A percentile compares a stretch with the other conserved stretches of the same genome.
These are phyloP conservation scores for Varanus komodoensis DNA, from an alignment of 2,113 vertebrate genomes.

Conservation along the genomic window DNA sequence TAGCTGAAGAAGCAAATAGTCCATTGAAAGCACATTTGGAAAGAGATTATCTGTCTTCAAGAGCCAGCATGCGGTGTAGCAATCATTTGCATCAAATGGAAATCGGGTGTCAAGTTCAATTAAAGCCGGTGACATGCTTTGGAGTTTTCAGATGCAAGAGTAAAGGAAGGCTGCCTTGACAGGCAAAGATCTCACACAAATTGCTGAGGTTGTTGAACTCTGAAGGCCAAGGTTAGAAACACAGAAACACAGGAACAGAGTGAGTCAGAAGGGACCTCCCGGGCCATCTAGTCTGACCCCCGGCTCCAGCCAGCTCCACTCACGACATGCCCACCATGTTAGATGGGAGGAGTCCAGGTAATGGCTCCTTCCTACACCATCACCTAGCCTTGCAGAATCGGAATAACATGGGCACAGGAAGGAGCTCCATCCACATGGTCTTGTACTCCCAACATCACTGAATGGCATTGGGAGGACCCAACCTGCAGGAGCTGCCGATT, in stretches of 20 bases:
- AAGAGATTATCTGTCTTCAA: not conserved
- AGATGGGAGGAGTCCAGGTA: too few species aligned
- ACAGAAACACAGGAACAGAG: too few species aligned
- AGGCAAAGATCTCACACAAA: not conserved
- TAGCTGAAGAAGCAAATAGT: conserved; percentile 11
- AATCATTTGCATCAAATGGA: not conserved
- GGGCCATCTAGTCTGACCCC: too few species aligned
- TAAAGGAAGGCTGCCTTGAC: not conserved
- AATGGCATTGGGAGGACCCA: not conserved
- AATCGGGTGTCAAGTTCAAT: not conserved
- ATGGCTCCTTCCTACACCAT: not conserved
- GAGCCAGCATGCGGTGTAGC: not conserved
- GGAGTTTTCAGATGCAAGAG: not conserved
- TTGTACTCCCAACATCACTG: not conserved
- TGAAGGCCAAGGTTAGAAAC: not conserved
- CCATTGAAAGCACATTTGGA: not conserved
- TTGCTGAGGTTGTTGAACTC: too few species aligned
- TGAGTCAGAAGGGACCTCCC: too few species aligned
- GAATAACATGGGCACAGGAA: too few species aligned
- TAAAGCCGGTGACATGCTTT: not conserved
- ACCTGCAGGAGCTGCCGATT: not conserved
- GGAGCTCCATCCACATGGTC: not conserved
- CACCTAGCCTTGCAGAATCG: too few species aligned
- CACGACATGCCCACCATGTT: too few species aligned
- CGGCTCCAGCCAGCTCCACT: too few species aligned